phyloP scores from a whole-genome alignment of 2,888 invertebrate species.

The Oxystoma pomonae region DNA sequence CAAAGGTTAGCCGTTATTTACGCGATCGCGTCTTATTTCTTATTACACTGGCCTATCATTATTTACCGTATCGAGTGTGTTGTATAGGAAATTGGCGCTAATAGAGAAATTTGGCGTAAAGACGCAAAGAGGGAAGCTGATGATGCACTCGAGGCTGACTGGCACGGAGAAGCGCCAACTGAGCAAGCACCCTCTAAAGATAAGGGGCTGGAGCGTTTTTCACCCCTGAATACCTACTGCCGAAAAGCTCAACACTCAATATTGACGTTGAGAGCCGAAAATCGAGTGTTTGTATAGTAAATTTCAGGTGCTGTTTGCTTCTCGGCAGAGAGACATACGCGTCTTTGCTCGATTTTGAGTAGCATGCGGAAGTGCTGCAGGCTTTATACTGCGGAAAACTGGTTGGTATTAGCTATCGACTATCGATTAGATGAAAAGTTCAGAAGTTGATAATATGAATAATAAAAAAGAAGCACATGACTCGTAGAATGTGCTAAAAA shows the following conservation, averaged over 20 bases:
- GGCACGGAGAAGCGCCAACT: background rate
- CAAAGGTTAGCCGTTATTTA: too few species aligned
- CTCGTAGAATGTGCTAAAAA: too few species aligned
- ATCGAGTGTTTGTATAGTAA: background rate
- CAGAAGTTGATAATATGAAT: too few species aligned
- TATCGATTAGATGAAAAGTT: too few species aligned
- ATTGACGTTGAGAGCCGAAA: background rate
- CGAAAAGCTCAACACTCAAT: background rate
- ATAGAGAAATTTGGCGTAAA: constrained; percentile 23
- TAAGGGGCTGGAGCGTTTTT: background rate
- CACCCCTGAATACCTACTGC: background rate
- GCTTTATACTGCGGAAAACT: too few species aligned
- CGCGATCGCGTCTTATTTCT: too few species aligned
- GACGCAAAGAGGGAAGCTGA: constrained; percentile 12
- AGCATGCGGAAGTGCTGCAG: too few species aligned
- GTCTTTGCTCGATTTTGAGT: too few species aligned
- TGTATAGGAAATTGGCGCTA: constrained; percentile 16
- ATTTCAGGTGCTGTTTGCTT: background rate
- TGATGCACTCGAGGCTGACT: background rate
- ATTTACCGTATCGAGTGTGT: background rate
- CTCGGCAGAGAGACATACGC: too few species aligned
- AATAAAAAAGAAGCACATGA: too few species aligned
- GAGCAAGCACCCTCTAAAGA: background rate
- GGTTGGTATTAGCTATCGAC: too few species aligned
- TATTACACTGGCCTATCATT: background rate